A percentile compares a stretch with the other conserved stretches of the same genome.
These are phyloP conservation scores for Rhimphoctona megacephalus DNA, from an alignment of 2,888 invertebrate species.

Conservation along the genomic window DNA sequence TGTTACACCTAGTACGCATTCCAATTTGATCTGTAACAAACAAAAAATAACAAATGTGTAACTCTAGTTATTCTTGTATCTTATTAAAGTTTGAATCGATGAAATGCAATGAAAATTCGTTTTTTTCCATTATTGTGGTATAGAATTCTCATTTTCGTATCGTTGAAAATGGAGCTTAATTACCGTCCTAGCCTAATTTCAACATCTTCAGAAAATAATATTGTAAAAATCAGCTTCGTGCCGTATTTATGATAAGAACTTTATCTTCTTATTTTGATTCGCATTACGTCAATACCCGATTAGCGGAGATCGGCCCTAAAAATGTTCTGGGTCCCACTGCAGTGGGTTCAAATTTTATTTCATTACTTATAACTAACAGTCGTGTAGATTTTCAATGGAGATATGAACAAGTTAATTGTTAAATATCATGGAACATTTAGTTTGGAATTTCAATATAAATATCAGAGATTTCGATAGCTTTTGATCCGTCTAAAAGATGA, in stretches of 20 bases:
- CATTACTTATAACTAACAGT: no score
- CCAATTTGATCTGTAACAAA: slow-evolving; percentile 95
- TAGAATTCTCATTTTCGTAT: no score
- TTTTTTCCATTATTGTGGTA: no score
- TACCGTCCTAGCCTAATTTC: no score
- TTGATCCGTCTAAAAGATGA: slow-evolving; percentile 1
- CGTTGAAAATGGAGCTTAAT: no score
- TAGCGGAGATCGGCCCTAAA: no score
- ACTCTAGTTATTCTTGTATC: neutral
- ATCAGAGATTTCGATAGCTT: neutral
- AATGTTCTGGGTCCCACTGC: no score
- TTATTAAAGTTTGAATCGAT: neutral
- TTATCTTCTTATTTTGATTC: neutral
- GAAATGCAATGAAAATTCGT: no score
- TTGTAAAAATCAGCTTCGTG: neutral
- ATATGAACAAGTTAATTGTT: no score
- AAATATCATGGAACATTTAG: neutral
- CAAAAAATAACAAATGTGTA: neutral
- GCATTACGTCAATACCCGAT: neutral
- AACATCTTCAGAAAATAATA: no score
- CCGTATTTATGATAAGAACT: neutral
- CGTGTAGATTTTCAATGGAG: no score
- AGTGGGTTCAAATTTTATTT: no score
- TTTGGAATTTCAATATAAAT: neutral
- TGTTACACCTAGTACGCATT: slow-evolving; percentile 97